These are phyloP conservation scores for Aradus depressus DNA, from an alignment of 2,888 invertebrate species.

Conservation along the genomic window DNA sequence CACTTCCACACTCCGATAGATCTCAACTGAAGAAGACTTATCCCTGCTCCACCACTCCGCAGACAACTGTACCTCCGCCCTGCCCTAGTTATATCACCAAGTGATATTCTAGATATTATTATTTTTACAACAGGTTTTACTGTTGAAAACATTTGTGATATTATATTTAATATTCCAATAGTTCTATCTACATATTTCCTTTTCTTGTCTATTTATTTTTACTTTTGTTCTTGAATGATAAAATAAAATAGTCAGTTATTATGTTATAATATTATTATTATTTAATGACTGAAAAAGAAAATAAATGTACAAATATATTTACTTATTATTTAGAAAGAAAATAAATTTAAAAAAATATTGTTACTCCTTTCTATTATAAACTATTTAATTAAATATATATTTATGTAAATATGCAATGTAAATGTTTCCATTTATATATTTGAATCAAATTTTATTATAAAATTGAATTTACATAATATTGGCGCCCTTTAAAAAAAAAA, in stretches of 20 bases:
- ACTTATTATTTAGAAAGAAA: background rate
- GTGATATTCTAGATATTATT: too few relatives aligned
- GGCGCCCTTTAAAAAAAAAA: too few relatives aligned
- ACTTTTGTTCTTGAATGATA: background rate
- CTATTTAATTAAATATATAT: too few relatives aligned
- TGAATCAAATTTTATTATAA: background rate
- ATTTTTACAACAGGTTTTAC: slow-evolving; percentile 14
- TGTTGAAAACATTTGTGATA: slow-evolving; percentile 15
- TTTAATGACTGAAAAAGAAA: background rate
- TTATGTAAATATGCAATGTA: too few relatives aligned
- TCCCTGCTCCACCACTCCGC: background rate
- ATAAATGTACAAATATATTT: too few relatives aligned
- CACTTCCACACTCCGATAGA: slow-evolving; percentile 35
- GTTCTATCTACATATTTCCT: background rate
- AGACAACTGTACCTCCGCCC: slow-evolving; percentile 3
- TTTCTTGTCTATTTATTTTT: slow-evolving; percentile 1
- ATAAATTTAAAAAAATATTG: too few relatives aligned
- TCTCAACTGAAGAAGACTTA: slow-evolving; percentile 8
- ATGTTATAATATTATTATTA: background rate
- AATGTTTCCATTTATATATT: background rate
- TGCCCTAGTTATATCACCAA: too few relatives aligned
- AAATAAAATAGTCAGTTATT: background rate
- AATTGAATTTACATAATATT: too few relatives aligned
- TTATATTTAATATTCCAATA: too few relatives aligned
- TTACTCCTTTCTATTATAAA: too few relatives aligned